Evolutionary conservation across 2,113 vertebrate genomes (phyloP).

Genomic region (Paraplagusia blochii): DNA sequence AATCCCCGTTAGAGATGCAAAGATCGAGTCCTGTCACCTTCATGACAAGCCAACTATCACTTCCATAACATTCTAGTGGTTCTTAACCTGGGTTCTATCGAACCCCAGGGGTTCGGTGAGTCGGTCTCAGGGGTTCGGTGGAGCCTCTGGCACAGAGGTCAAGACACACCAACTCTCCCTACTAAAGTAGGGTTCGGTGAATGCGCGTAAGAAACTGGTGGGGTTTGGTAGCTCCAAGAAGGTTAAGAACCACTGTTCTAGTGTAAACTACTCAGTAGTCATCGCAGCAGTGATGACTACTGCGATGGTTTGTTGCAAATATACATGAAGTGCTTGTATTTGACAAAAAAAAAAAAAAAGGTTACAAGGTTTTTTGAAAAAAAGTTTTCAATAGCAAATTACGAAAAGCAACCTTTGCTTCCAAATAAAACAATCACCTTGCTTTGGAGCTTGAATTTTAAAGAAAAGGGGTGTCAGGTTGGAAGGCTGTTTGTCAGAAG

Average conservation of each 20-base stretch:
- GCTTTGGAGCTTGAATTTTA: conserved; percentile 50
- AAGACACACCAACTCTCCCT: too few relatives aligned
- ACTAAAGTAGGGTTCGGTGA: too few relatives aligned
- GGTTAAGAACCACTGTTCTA: too few relatives aligned
- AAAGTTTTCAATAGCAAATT: conserved; percentile 34
- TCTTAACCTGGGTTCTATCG: too few relatives aligned
- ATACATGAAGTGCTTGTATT: conserved; percentile 6
- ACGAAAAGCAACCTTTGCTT: conserved; percentile 39
- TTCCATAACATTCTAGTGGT: conserved; percentile 36
- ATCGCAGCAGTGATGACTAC: conserved; percentile 35
- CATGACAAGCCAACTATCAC: conserved; percentile 40
- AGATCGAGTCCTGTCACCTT: conserved; percentile 34
- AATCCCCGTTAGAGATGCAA: conserved; percentile 21
- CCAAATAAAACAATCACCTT: conserved; percentile 58
- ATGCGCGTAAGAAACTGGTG: too few relatives aligned
- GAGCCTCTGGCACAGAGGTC: too few relatives aligned
- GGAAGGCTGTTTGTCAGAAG: conserved; percentile 64
- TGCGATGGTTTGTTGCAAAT: conserved; percentile 19
- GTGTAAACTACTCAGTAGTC: too few relatives aligned
- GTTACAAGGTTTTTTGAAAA: conserved; percentile 23
- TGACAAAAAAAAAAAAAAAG: too few relatives aligned
- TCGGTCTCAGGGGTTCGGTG: too few relatives aligned
- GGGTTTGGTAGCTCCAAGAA: too few relatives aligned
- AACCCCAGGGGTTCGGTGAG: too few relatives aligned
- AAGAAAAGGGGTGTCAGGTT: conserved; percentile 28